Evolutionary conservation across 2,113 vertebrate genomes (phyloP).

Genomic region (Pseudolaguvia tuberculata): DNA sequence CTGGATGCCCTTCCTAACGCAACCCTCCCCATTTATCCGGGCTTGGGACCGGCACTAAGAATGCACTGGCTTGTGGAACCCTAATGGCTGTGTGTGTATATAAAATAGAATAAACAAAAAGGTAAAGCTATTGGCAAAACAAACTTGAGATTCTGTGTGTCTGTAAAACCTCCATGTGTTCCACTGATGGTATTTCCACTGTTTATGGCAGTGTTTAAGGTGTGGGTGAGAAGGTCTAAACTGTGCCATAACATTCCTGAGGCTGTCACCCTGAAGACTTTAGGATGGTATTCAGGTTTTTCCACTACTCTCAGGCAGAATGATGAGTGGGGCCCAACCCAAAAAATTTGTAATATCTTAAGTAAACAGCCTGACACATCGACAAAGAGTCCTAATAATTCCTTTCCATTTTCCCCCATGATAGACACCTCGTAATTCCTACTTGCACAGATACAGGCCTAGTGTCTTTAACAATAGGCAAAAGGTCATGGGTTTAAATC

Average conservation of each 20-base stretch:
- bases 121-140: not conserved
- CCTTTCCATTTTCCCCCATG: not conserved
- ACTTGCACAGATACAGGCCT: not conserved
- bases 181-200: not conserved
- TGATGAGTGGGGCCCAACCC: not conserved
- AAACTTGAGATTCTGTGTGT: not conserved
- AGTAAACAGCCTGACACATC: not conserved
- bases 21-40: no score
- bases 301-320: not conserved
- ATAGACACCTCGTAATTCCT: not conserved
- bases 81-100: no score
- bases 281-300: constrained; percentile 19
- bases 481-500: not conserved
- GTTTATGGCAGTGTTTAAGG: not conserved
- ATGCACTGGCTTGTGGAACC: no score
- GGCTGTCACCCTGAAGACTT: not conserved
- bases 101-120: not conserved
- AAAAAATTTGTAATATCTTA: not conserved
- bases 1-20: no score
- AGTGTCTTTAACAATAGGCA: not conserved
- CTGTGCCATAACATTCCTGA: constrained; percentile 6
- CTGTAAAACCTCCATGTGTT: no score
- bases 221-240: constrained; percentile 12
- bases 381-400: not conserved
- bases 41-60: no score